Evolutionary conservation across 2,797 vertebrate species (phyloP).

Genomic region (Coracias cyanogaster): DNA sequence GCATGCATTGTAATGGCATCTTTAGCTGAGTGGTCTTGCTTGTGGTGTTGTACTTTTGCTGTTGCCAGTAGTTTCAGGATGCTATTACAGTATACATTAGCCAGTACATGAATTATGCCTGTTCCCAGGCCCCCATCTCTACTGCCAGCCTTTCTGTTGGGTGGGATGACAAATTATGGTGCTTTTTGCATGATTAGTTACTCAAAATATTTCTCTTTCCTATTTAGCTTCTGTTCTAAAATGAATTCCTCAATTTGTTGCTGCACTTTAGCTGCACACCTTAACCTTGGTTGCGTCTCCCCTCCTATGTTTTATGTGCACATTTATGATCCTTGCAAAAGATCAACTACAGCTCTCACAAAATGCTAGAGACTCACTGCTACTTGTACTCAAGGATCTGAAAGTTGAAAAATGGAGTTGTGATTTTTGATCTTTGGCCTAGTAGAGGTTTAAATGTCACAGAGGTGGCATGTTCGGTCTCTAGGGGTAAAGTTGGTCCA

Average conservation of each 20-base stretch:
- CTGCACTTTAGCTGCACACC: neutral
- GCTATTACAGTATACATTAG: neutral
- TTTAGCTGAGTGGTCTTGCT: slow-evolving; percentile 6
- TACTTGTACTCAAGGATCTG: neutral
- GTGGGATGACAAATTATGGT: neutral
- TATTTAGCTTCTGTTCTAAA: neutral
- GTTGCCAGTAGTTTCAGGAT: neutral
- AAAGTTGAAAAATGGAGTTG: neutral
- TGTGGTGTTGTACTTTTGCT: slow-evolving; percentile 31
- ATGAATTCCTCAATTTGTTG: neutral
- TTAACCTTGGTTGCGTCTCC: neutral
- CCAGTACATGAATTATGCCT: neutral
- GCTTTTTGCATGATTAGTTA: neutral
- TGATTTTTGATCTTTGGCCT: neutral
- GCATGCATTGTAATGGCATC: slow-evolving; percentile 29
- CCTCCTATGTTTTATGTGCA: neutral
- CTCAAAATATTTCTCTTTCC: neutral
- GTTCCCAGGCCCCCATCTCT: neutral
- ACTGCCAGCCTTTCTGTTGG: neutral
- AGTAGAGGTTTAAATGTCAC: neutral
- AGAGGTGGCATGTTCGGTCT: neutral
- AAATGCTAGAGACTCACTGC: neutral
- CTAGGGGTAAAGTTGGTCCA: neutral
- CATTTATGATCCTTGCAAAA: neutral
- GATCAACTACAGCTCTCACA: neutral